phyloP scores from a whole-genome alignment of 2,113 vertebrate genomes.

The Apodemus speciosus region DNA sequence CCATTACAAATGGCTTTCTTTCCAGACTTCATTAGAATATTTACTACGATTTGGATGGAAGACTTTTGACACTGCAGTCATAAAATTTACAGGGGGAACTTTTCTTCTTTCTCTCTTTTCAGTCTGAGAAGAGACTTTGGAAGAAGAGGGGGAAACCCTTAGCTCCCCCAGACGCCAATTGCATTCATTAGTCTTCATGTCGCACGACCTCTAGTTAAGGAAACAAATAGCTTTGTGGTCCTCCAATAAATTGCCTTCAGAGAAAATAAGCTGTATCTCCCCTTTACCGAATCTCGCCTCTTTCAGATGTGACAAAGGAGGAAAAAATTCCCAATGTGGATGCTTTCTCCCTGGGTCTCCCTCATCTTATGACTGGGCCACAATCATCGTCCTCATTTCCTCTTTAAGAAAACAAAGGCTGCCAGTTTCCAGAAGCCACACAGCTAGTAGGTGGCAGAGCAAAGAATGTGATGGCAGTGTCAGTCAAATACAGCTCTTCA shows the following conservation, averaged over 20 bases:
- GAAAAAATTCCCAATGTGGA: background rate
- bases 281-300: conserved; percentile 29
- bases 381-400: background rate
- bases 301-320: background rate
- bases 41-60: conserved; percentile 95
- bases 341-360: background rate
- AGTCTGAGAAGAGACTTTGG: conserved; percentile 87
- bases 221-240: conserved; percentile 70
- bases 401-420: conserved; percentile 21
- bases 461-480: conserved; percentile 8
- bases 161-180: conserved; percentile 77
- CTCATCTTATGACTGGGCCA: rapidly evolving
- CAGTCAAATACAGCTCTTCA: background rate
- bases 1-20: conserved; percentile 93
- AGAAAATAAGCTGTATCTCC: conserved; percentile 29
- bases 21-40: conserved; percentile 96
- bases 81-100: conserved; percentile 93
- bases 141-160: conserved; percentile 81
- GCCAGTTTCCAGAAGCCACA: background rate
- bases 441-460: conserved; percentile 26
- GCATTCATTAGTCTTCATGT: conserved; percentile 82
- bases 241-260: conserved; percentile 69
- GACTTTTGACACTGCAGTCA: conserved; percentile 94
- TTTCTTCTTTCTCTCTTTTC: conserved; percentile 74
- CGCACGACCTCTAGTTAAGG: conserved; percentile 75